phyloP scores from a whole-genome alignment of 2,888 invertebrate genomes.

The Cantharis flavilabris region DNA sequence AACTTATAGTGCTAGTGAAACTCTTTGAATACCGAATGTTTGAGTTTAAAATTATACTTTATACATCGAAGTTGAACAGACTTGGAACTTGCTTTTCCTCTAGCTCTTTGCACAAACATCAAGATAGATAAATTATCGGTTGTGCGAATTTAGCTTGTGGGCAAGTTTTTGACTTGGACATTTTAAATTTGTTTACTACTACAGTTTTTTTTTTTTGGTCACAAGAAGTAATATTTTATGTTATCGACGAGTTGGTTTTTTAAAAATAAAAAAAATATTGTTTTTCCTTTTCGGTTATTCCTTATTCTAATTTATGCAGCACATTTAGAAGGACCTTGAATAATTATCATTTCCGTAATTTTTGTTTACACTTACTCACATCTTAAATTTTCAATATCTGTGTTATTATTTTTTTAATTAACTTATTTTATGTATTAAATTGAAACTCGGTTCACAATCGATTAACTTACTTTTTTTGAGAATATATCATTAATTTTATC shows the following conservation, averaged over 20 bases:
- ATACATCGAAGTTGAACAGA: conserved; percentile 17
- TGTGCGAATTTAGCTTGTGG: not conserved
- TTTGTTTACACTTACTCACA: not conserved
- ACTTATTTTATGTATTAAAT: not conserved
- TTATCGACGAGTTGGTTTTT: not conserved
- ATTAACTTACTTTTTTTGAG: not conserved
- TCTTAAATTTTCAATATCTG: not conserved
- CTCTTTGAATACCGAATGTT: conserved; percentile 25
- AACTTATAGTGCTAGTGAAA: conserved; percentile 19
- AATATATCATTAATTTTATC: not conserved
- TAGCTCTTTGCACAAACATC: not conserved
- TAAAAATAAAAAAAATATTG: not conserved
- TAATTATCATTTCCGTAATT: not conserved
- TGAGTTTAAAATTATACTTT: conserved; percentile 28
- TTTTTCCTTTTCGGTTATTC: not conserved
- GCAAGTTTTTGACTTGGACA: not conserved
- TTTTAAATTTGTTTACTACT: not conserved
- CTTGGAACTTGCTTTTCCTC: conserved; percentile 12
- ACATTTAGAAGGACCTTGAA: not conserved
- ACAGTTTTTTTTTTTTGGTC: not conserved
- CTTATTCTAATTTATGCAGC: not conserved
- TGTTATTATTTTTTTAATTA: not conserved
- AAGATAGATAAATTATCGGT: conserved; percentile 9
- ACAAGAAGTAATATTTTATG: not conserved
- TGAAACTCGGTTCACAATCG: not conserved